Evolutionary conservation across 2,888 invertebrate genomes (phyloP).

Genomic region (Alsophila aescularia): DNA sequence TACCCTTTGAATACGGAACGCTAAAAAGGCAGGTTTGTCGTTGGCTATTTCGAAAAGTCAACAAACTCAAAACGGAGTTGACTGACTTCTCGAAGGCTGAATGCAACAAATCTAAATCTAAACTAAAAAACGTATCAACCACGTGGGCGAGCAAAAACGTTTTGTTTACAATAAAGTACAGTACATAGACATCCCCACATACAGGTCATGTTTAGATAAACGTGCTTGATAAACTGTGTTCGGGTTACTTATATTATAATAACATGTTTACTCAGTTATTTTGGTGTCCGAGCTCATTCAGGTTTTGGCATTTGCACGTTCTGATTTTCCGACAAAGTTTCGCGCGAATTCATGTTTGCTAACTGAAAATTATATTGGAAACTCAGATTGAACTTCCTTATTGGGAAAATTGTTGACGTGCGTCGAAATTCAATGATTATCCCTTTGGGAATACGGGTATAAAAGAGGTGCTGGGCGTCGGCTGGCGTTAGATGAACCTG

Average conservation of each 20-base stretch:
- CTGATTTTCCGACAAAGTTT: conserved; percentile 25
- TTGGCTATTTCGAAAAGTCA: too few relatives aligned
- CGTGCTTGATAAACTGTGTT: conserved; percentile 52
- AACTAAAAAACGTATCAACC: not conserved
- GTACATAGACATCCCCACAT: conserved; percentile 13
- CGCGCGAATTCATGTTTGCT: conserved; percentile 15
- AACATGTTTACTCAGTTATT: conserved; percentile 57
- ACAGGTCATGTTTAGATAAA: conserved; percentile 40
- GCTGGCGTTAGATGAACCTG: conserved; percentile 14
- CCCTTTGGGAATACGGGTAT: conserved; percentile 14
- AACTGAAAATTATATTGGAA: conserved; percentile 2
- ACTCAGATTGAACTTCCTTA: conserved; percentile 37
- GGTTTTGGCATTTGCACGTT: conserved; percentile 32
- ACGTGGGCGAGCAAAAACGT: conserved; percentile 4
- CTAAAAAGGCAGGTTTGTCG: too few relatives aligned
- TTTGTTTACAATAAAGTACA: conserved; percentile 22
- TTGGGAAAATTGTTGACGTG: conserved; percentile 40
- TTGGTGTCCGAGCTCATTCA: conserved; percentile 48
- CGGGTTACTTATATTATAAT: conserved; percentile 51
- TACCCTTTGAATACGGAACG: too few relatives aligned
- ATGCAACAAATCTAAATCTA: too few relatives aligned
- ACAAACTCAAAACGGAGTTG: too few relatives aligned
- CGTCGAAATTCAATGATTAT: conserved; percentile 10
- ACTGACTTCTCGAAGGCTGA: too few relatives aligned
- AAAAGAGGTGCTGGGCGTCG: conserved; percentile 19